phyloP scores from a whole-genome alignment of 2,113 vertebrate species.

The Myotis yumanensis region DNA sequence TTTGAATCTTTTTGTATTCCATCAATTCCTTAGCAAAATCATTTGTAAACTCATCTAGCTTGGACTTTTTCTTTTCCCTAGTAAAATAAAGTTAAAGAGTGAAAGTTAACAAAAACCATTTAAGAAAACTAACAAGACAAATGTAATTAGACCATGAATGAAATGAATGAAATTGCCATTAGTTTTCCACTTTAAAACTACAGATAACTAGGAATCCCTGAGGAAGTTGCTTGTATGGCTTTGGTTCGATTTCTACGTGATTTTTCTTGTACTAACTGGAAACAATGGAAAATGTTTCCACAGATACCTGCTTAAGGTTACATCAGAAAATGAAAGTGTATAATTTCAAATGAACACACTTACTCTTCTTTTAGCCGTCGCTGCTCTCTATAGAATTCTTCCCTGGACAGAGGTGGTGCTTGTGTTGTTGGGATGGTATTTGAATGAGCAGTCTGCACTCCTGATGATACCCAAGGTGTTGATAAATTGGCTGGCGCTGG shows the following conservation, averaged over 20 bases:
- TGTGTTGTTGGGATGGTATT: constrained; percentile 87
- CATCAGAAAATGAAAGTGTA: constrained; percentile 77
- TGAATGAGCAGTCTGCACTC: constrained; percentile 87
- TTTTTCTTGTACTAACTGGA: constrained; percentile 76
- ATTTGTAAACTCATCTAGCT: constrained; percentile 99
- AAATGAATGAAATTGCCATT: constrained; percentile 83
- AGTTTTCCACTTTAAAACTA: constrained; percentile 81
- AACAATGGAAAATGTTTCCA: constrained; percentile 76
- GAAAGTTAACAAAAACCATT: constrained; percentile 82
- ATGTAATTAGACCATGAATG: constrained; percentile 83
- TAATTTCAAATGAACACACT: constrained; percentile 82
- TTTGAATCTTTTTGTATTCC: constrained; percentile 98
- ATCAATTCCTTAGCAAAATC: constrained; percentile 99
- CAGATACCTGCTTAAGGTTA: constrained; percentile 77
- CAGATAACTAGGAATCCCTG: constrained; percentile 81
- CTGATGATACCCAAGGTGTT: constrained; percentile 90
- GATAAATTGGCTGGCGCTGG: constrained; percentile 89
- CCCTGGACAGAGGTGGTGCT: constrained; percentile 91
- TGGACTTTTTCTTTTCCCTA: constrained; percentile 97
- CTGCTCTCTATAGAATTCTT: constrained; percentile 95
- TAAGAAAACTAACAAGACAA: constrained; percentile 82
- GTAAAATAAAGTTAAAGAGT: constrained; percentile 87
- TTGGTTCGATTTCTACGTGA: constrained; percentile 80
- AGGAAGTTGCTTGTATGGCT: constrained; percentile 79
- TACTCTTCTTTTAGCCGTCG: constrained; percentile 94